Evolutionary conservation across 2,888 invertebrate species (phyloP), one percentile per base, ranked within the genome.

Genomic region (Laspeyria flexula): DNA sequence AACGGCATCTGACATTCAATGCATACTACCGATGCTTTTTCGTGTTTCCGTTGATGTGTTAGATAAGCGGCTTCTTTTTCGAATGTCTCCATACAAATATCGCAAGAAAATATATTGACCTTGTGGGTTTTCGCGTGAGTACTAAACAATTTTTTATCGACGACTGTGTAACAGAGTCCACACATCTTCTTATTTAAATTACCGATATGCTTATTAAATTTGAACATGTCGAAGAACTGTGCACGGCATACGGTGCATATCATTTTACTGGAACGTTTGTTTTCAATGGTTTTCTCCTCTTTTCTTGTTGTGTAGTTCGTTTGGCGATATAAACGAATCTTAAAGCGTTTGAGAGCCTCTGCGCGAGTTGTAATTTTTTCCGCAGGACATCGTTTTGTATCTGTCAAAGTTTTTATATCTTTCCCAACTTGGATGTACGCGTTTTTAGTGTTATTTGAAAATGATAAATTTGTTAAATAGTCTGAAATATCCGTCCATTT

Each of bases 181-280:
- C 86, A 86, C 31, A 75, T 64, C n/a, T 68, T 72, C 33, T 71
- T 75, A 1, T 57, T 66, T 0, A 73, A 48, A 33, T 74, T 61
- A 5, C 55, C 59, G 4, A 86, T 55, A 29, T 86, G 86, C 1
- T 42, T 49, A 40, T 81, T 85, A 7, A 79, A 69, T 13, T 60
- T 63, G 7, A 35, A 45, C 0, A 74, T 5, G 1, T 57, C 56
- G 0, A 39, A 41, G 25, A 72, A 83, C 4, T 29, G 11, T 0
- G 60, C 60, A 0, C 54, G 60, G 29, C 86, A 86, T 11, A 80
- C 72, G 0, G 75, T 77, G 27, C 86, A 85, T 4, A 50, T 53
- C 33, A 76, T 35, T 27, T 52, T 57, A 1, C 41, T n/a, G n/a
- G n/a, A 9, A n/a, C 45, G 37, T 23, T 29, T 37, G 40, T 16